Evolutionary conservation across 2,888 invertebrate genomes (phyloP), one percentile per base, ranked within the genome.

Genomic region (Brachylomia viminalis): DNA sequence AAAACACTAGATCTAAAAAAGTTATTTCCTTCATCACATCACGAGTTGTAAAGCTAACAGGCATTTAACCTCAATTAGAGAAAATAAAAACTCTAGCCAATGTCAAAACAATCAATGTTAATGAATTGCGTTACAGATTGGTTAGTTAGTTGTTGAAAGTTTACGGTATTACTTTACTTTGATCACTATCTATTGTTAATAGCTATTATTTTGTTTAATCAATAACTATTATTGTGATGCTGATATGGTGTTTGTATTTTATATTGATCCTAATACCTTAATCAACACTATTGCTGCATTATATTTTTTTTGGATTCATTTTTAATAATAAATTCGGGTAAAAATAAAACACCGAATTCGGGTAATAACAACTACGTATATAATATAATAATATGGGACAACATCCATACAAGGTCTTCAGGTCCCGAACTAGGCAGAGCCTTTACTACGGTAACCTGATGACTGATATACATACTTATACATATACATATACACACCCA

Each of bases 71-170:
- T 92, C 93, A 95, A 94, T 95, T 94, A 93, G 91, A 91, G 90
- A 93, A 93, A 94, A 93, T 92, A 94, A 93, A 93, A 94, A 93
- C 91, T 92, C 76, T 89, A 88, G 86, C 90, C 95, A 95, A 95
- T 95, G 95, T 94, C 95, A 93, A 93, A 94, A 93, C 93, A 94
- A 94, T 95, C 93, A 92, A 90, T 91, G 91, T 90, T 93, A 93
- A 93, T 93, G 91, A 93, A 92, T 92, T 90, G 90, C 90, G 90
- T 89, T 88, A 89, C 90, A 91, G 90, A 92, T 92, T 90, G 89
- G 86, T 81, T 82, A 66, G 89, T 90, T 83, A 78, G 82, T 73
- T 74, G 73, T 80, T 79, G 73, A 83, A 85, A 83, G 77, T 80
- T 79, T 77, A 76, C 62, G 47, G 72, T 73, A 84, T 80, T 85